Evolutionary conservation across 1,140 invertebrate species (phyloP).

Genomic region (Zaprionus nigranus): DNA sequence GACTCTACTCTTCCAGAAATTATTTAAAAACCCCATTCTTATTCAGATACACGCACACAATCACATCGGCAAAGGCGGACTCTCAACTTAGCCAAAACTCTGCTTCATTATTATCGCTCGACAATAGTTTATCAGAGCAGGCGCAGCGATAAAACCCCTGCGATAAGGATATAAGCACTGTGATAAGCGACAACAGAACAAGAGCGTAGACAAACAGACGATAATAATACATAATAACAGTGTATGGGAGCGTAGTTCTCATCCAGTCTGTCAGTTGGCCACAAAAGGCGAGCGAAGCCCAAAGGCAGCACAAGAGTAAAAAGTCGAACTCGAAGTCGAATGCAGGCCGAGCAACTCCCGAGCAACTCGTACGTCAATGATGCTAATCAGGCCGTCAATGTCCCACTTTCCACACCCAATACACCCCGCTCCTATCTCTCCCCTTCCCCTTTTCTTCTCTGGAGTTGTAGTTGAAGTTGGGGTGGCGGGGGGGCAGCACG

Average conservation of each 20-base stretch:
- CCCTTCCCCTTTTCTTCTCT: not conserved
- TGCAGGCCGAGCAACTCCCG: constrained; percentile 56
- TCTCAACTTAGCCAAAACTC: constrained; percentile 45
- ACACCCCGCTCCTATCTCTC: not conserved
- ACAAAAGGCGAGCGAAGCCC: constrained; percentile 45
- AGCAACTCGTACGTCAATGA: constrained; percentile 64
- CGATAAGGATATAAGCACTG: constrained; percentile 72
- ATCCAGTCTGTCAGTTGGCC: constrained; percentile 54
- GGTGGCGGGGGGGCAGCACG: constrained; percentile 50
- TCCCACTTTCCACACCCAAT: constrained; percentile 31
- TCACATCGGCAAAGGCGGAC: constrained; percentile 4
- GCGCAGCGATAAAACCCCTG: constrained; percentile 59
- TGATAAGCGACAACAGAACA: constrained; percentile 60
- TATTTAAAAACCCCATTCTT: constrained; percentile 33
- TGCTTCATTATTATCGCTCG: constrained; percentile 65
- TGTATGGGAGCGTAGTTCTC: constrained; percentile 37
- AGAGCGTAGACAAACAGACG: constrained; percentile 71
- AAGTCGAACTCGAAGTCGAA: constrained; percentile 42
- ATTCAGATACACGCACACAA: constrained; percentile 9
- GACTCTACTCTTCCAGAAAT: not conserved
- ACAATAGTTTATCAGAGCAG: constrained; percentile 74
- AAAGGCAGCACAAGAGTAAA: not conserved
- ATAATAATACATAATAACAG: constrained; percentile 79
- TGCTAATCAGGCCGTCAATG: constrained; percentile 67
- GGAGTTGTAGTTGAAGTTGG: constrained; percentile 41